Base-by-base conservation (phyloP, 1,140 invertebrate genomes). In the Pogonognathellus flavescens region DNA sequence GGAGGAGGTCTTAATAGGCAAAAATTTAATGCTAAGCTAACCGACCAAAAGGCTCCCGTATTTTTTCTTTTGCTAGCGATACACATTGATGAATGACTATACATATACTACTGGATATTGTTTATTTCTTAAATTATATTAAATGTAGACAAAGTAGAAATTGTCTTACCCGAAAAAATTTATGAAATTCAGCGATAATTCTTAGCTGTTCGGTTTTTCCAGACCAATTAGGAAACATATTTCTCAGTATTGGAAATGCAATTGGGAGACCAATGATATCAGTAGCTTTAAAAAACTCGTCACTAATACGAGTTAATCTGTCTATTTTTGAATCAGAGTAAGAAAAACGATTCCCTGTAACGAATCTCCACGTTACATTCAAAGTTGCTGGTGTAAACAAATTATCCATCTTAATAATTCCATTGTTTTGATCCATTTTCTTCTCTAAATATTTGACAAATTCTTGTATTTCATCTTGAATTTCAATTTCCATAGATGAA, bases 291-390 rank as follows among this genome's bases (percentile, higher is more conserved):
- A 53, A 14, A n/a, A 81, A 52, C n/a, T 53, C 13, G 16, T 81
- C 50, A 22, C 18, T 50, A 1, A 81, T 16, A 22, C 14, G 10
- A 7, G 53, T 0, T 20, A 81, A 7, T 11, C 16, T 3, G 0
- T 52, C 2, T 55, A 85, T 11, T 80, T 81, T 14, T 20, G 53
- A 7, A 22, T 85, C 84, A 72, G 60, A 53, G 0, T 60, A 8
- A 14, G 8, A 6, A 41, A 13, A 55, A 1, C 72, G 50, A 10
- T 49, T 52, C 1, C 84, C 84, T 0, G 57, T 50, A 11, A 81
- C 16, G 53, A 85, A 76, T 22, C n/a, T 60, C 84, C 52, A 81
- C 2, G 53, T 20, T n/a, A 80, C n/a, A 25, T 85, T 85, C 16
- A 85, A n/a, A 5, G 31, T 11, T 20, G 31, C 2, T 16, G 66